phyloP scores from a whole-genome alignment of 2,797 vertebrate genomes.

The Paguma larvata region DNA sequence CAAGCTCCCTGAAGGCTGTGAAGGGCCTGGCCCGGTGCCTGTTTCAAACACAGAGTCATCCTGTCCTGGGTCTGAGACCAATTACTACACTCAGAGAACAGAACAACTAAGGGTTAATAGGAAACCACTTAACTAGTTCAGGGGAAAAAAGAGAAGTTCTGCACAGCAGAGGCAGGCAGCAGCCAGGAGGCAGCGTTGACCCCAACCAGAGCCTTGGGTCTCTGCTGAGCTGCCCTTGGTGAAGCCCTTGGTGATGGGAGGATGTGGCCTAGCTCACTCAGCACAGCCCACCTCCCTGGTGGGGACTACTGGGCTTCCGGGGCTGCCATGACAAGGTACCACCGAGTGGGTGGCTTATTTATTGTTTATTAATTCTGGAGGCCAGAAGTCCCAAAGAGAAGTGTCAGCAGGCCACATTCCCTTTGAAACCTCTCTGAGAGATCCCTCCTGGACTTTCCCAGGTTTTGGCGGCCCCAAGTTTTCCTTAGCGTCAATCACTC shows the following conservation, averaged over 20 bases:
- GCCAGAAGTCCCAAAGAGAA: background rate
- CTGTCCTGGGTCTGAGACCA: background rate
- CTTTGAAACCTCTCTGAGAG: background rate
- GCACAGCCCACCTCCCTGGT: background rate
- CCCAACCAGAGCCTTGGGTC: background rate
- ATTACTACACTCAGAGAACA: background rate
- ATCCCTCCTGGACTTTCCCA: background rate
- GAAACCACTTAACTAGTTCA: background rate
- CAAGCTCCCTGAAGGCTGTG: background rate
- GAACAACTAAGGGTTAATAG: background rate
- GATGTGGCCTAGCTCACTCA: background rate
- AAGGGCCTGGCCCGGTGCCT: background rate
- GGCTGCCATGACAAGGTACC: background rate
- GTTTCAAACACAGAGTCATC: background rate
- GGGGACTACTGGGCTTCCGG: rapidly evolving
- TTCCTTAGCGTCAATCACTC: background rate
- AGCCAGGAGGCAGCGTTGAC: background rate
- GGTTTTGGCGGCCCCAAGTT: background rate
- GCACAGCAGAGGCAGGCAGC: background rate
- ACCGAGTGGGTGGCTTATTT: background rate
- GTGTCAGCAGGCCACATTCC: background rate
- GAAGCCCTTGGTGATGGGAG: background rate
- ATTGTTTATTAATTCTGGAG: background rate
- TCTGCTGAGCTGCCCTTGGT: background rate
- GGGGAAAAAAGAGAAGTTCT: background rate